These are phyloP conservation scores for Ictidomys tridecemlineatus DNA, from an alignment of 2,113 vertebrate species.

Conservation along the genomic window DNA sequence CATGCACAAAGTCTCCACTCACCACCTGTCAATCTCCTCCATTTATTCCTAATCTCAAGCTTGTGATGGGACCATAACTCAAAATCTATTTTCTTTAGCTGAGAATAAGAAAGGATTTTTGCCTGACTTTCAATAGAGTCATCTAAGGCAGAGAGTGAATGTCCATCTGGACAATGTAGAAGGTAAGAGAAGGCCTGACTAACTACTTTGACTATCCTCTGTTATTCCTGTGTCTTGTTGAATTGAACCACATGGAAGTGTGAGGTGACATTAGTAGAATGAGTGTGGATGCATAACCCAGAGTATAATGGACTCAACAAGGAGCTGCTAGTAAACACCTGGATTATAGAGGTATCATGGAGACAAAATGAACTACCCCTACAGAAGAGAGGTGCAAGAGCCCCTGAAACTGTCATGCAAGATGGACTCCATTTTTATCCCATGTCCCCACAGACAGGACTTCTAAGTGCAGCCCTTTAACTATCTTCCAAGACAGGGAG, in stretches of 20 bases:
- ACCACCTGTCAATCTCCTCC: neutral
- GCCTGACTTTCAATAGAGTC: neutral
- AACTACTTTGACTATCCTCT: neutral
- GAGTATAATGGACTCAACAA: neutral
- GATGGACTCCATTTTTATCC: neutral
- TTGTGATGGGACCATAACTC: neutral
- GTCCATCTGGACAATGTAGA: neutral
- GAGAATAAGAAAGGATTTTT: neutral
- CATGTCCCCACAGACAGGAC: neutral
- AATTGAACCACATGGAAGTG: neutral
- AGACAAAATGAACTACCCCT: neutral
- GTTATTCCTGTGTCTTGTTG: neutral
- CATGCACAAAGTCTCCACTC: neutral
- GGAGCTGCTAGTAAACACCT: neutral
- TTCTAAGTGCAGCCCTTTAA: constrained; percentile 28
- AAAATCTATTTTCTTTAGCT: neutral
- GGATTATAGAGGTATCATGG: neutral
- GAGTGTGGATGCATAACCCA: neutral
- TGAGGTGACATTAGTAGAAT: neutral
- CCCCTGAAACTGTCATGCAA: neutral
- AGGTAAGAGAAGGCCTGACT: neutral
- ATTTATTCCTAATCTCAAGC: neutral
- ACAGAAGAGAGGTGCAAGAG: neutral
- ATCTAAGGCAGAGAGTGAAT: neutral
- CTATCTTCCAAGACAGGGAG: constrained; percentile 62